Conservation (phyloP, 2,113 vertebrate genomes). For the Astur gentilis region DNA sequence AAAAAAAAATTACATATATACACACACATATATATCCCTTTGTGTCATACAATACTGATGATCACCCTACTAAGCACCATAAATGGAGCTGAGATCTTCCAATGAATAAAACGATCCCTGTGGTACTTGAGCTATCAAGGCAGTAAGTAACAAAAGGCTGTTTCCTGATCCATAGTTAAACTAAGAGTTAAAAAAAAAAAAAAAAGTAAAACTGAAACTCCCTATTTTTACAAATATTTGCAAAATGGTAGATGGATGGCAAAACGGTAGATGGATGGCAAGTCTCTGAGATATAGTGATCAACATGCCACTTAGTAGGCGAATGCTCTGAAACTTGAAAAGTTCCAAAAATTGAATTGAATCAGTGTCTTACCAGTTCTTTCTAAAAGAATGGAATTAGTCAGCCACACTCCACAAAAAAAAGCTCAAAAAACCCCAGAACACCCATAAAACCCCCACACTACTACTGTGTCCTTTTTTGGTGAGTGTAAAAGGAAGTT, state of each 20-base stretch:
- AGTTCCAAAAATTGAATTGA: not conserved
- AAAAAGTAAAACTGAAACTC: not conserved
- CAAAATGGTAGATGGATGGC: not conserved
- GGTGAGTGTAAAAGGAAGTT: not conserved
- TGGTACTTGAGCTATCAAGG: not conserved
- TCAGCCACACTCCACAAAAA: not conserved
- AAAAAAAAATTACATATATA: not conserved
- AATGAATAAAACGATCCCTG: not conserved
- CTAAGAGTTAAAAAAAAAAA: not conserved
- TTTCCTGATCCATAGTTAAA: not conserved
- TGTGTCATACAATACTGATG: not conserved
- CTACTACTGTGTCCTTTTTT: not conserved
- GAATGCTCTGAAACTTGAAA: not conserved
- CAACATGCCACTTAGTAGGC: not conserved
- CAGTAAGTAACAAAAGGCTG: not conserved
- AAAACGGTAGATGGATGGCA: not conserved
- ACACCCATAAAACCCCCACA: accelerated
- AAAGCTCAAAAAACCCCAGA: not conserved
- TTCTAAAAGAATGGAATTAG: not conserved
- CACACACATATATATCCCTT: not conserved
- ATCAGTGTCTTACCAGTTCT: not conserved
- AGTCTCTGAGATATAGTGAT: not conserved
- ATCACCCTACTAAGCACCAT: not conserved
- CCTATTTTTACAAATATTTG: not conserved
- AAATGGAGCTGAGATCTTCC: not conserved